These are phyloP conservation scores for Paguma larvata DNA, from an alignment of 2,797 vertebrate species.

Conservation along the genomic window DNA sequence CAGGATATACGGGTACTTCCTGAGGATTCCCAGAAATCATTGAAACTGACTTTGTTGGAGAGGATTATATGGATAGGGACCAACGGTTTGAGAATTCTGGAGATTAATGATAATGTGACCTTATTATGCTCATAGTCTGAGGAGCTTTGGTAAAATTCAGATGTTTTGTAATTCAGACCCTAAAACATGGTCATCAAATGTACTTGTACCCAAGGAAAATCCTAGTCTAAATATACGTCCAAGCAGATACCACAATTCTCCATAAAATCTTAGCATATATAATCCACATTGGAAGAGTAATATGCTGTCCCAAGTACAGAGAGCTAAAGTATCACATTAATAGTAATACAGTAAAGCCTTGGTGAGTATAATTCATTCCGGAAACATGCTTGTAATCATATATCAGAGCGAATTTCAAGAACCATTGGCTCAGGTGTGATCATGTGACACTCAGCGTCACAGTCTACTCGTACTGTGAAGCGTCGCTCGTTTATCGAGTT, in stretches of 20 bases:
- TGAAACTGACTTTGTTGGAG: neutral
- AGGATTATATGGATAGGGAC: too few relatives aligned
- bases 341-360: neutral
- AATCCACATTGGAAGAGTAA: neutral
- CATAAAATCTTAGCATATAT: neutral
- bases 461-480: too few relatives aligned
- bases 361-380: too few relatives aligned
- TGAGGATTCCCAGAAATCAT: neutral
- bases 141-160: neutral
- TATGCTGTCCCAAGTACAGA: neutral
- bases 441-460: too few relatives aligned
- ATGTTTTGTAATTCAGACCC: neutral
- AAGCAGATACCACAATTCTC: neutral
- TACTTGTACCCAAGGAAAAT: neutral
- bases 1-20: neutral
- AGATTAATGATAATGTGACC: neutral
- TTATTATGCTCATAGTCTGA: neutral
- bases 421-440: too few relatives aligned
- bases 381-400: too few relatives aligned
- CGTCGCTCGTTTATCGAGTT: too few relatives aligned
- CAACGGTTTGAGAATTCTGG: neutral
- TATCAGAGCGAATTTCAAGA: too few relatives aligned
- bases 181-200: neutral
- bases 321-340: neutral
- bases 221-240: neutral